Evolutionary conservation across 1,140 invertebrate species (phyloP), one percentile per base, ranked within the genome.

Genomic region (Lepidurus couesii): DNA sequence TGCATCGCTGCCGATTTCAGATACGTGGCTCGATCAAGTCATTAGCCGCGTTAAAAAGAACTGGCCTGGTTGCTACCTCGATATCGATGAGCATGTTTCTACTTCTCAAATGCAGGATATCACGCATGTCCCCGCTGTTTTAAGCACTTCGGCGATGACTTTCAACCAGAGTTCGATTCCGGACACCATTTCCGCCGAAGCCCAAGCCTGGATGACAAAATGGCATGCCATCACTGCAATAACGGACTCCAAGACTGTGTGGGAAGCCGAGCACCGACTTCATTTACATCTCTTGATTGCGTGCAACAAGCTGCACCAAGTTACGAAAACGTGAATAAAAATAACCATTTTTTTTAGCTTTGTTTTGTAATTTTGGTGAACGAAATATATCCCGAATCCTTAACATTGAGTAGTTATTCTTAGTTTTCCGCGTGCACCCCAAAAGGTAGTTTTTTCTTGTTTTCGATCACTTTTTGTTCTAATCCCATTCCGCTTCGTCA

Each of bases 251-350:
- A 65, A 65, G 53, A 65, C 53, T 13, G 53, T 65, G 53, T 65
- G 53, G 53, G 53, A 65, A 65, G 53, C 16, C 4, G 53, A 65
- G 21, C 53, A 65, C 16, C 53, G 53, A n/a, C 21, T 65, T 65
- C 53, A 65, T 65, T 65, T 65, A 65, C 53, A 65, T 65, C 53
- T 65, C 53, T 65, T 65, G 53, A 65, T 65, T 65, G 53, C 53
- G 21, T 65, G 53, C 53, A 65, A 65, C 21, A 65, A 65, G 53
- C 34, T 34, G 4, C 53, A 65, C 53, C n/a, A 21, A 65, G 53
- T 65, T 16, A 65, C 53, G 16, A 65, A 65, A 21, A n/a, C 53
- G 1, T 65, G 53, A 65, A 65, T 13, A n/a, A 21, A 65, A 65
- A 65, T 13, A 13, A n/a, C 53, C 34, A 24, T 34, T 34, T 34